phyloP scores from a whole-genome alignment of 35 echinoderm and acorn worm species.

The Eucidaris tribuloides region DNA sequence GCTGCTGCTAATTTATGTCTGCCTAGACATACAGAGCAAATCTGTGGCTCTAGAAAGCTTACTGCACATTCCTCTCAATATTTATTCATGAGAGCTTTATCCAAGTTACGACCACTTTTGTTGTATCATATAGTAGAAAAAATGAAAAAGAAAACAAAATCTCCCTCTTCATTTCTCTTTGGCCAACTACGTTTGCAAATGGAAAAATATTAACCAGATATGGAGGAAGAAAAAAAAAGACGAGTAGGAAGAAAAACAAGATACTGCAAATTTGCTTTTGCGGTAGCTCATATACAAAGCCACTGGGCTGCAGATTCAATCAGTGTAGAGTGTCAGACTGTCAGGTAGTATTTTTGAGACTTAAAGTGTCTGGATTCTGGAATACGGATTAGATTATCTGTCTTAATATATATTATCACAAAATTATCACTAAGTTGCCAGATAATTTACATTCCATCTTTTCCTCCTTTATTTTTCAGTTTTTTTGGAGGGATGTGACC shows the following conservation, averaged over 20 bases:
- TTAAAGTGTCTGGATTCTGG: slow-evolving; percentile 9
- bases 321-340: not conserved
- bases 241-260: not conserved
- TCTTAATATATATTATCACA: not conserved
- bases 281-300: not conserved
- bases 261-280: not conserved
- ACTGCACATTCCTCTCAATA: slow-evolving; percentile 20
- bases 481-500: no score
- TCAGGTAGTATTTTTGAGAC: not conserved
- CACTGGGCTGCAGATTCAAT: not conserved
- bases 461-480: not conserved
- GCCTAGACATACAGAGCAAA: not conserved
- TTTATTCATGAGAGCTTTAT: slow-evolving; percentile 30
- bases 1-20: not conserved
- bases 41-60: not conserved
- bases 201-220: not conserved
- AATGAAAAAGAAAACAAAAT: not conserved
- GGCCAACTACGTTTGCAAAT: not conserved
- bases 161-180: not conserved
- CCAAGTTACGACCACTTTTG: not conserved
- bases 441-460: not conserved
- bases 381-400: slow-evolving; percentile 21
- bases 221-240: not conserved
- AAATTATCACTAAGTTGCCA: slow-evolving; percentile 8
- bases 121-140: not conserved